These are phyloP conservation scores for Neomonachus schauinslandi DNA, from an alignment of 2,113 vertebrate species.

Conservation along the genomic window DNA sequence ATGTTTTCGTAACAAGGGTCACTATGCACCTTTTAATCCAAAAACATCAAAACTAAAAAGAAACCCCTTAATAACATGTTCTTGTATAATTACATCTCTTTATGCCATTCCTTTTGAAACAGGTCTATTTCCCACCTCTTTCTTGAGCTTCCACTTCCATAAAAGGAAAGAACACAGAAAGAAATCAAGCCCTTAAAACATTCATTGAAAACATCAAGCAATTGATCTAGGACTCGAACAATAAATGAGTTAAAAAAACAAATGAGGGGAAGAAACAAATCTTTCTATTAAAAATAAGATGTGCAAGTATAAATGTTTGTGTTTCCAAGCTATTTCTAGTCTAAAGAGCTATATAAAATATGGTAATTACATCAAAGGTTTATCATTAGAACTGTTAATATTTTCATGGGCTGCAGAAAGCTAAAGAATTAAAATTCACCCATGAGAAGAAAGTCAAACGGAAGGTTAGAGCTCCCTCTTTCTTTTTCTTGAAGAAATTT, in stretches of 20 bases:
- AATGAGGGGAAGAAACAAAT: constrained; percentile 36
- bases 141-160: constrained; percentile 28
- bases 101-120: constrained; percentile 12
- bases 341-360: constrained; percentile 51
- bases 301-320: background rate
- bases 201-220: background rate
- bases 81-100: background rate
- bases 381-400: constrained; percentile 71
- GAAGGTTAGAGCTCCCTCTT: constrained; percentile 85
- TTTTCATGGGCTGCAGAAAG: constrained; percentile 60
- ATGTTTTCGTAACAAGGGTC: background rate
- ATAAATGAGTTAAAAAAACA: constrained; percentile 76
- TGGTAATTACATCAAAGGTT: constrained; percentile 66
- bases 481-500: constrained; percentile 76
- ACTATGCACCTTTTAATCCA: background rate
- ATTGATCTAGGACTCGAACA: constrained; percentile 40
- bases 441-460: constrained; percentile 45
- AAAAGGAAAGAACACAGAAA: constrained; percentile 44
- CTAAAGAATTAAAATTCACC: constrained; percentile 41
- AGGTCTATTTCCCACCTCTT: constrained; percentile 42
- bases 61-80: background rate
- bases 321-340: background rate
- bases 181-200: constrained; percentile 41
- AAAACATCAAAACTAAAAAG: constrained; percentile 11
- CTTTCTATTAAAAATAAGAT: constrained; percentile 59